Base-by-base conservation (phyloP, 1,140 invertebrate genomes). In the Diorhabda carinulata region DNA sequence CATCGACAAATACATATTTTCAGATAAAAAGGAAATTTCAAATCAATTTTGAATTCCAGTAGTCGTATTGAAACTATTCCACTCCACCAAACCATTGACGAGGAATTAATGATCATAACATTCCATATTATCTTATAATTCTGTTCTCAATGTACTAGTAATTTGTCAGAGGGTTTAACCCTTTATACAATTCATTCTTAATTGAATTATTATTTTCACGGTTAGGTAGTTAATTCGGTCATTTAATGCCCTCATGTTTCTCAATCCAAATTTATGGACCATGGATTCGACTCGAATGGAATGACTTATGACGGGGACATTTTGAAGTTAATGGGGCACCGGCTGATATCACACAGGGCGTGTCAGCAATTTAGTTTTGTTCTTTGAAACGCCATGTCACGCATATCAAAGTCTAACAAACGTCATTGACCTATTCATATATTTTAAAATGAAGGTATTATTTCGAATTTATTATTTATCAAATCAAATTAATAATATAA, bases 181-280 rank as follows among this genome's bases (percentile, higher is more conserved):
- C 47, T 52, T 52, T 52, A 4, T n/a, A 52, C 4, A 6, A 52
- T 8, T 52, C 47, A 52, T 52, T 52, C 47, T 52, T 52, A 52
- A 52, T 52, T 3, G 47, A 52, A 52, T 52, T 52, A 52, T 52
- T 52, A 52, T 52, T 8, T 52, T 52, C n/a, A 52, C 47, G 47
- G 47, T 52, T n/a, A 52, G 47, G n/a, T 52, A 52, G 47, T 52
- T n/a, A 52, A 8, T 52, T 52, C 4, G 47, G 47, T 52, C 47
- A 52, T 52, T 52, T 52, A 52, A 52, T 52, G 47, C 47, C 47
- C 47, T n/a, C n/a, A 52, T 52, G 47, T 52, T n/a, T 52, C n/a
- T 52, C 47, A 8, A 52, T 8, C 47, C 47, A 52, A 52, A 52
- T 52, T 52, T 52, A 52, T 52, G 6, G 47, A 6, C 47, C 47